Base-by-base conservation (phyloP, 92 coral and sea anemone species). In the Actinostola sp. region DNA sequence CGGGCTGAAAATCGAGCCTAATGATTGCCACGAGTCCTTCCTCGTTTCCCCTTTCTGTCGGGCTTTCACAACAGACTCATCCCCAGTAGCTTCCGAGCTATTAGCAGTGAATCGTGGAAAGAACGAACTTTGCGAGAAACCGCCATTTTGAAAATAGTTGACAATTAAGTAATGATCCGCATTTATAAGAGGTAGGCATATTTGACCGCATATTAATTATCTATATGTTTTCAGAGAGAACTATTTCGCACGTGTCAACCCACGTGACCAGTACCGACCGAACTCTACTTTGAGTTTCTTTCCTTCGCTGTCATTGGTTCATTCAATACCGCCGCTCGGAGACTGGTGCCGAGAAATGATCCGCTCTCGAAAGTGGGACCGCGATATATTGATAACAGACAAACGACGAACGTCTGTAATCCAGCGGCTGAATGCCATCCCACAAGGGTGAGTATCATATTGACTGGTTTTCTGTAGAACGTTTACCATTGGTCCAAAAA, bases 291-390 rank as follows among this genome's bases (percentile, higher is more conserved):
- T 95, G 25, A 91, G 98, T 76, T 91, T 93, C 83, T 78, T 95
- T 33, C 99, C 99, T 38, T 72, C 90, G 1, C 82, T 95, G n/a
- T 88, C 99, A 46, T 82, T 95, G 67, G 99, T 71, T 57, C 97
- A 92, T 70, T 95, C 99, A 1, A 71, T 95, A 45, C 99, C 99
- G 12, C 97, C 97, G 63, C 84, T 92, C 23, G 99, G 99, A 56
- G 99, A 95, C 68, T 92, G 99, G 97, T 95, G 99, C 82, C 86
- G 92, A 88, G 99, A 95, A 65, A 84, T 95, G 69, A 91, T 92
- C 54, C 89, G 97, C 56, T 82, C 86, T 63, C 89, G 97, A 50
- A 78, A 85, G 54, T 90, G 97, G 97, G 79, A 83, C 77, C 92
- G 97, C 30, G 97, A 90, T 60, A 83, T 87, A 63, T 71, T 90